Evolutionary conservation across 2,113 vertebrate genomes (phyloP).

Genomic region (Tychaedon coryphoeus): DNA sequence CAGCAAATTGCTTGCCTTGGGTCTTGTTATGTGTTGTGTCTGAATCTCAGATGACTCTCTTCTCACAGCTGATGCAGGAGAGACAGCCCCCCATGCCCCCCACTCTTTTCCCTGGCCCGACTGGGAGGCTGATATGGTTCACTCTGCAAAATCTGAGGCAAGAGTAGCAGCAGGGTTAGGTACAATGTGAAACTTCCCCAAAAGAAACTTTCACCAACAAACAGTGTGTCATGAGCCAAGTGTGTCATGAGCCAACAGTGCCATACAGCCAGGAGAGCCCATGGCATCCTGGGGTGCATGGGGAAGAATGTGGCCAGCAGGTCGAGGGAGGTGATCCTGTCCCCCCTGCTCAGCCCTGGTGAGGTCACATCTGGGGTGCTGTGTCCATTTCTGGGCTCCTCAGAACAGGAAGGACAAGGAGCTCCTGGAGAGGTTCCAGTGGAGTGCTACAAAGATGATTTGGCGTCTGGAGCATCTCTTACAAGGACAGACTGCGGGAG

Average conservation of each 20-base stretch:
- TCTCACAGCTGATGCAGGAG: not conserved
- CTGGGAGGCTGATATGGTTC: not conserved
- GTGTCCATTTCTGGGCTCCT: not conserved
- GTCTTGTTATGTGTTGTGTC: not conserved
- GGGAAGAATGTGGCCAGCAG: not conserved
- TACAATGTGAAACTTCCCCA: not conserved
- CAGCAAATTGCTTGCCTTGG: not conserved
- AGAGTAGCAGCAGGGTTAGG: not conserved
- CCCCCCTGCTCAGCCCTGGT: not conserved
- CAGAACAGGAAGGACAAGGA: not conserved
- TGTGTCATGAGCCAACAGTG: not conserved
- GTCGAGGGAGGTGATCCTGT: rapidly evolving
- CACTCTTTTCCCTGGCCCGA: not conserved
- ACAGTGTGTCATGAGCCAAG: not conserved
- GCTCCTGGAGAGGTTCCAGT: not conserved
- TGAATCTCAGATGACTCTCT: not conserved
- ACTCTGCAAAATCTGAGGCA: not conserved
- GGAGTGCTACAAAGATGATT: not conserved
- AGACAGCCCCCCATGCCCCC: not conserved
- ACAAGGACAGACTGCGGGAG: rapidly evolving
- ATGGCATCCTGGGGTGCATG: not conserved
- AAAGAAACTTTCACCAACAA: too few relatives aligned
- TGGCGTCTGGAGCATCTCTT: not conserved
- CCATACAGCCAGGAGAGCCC: not conserved
- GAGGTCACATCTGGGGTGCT: not conserved